Evolutionary conservation across 2,113 vertebrate species (phyloP).

Genomic region (Carlito syrichta): DNA sequence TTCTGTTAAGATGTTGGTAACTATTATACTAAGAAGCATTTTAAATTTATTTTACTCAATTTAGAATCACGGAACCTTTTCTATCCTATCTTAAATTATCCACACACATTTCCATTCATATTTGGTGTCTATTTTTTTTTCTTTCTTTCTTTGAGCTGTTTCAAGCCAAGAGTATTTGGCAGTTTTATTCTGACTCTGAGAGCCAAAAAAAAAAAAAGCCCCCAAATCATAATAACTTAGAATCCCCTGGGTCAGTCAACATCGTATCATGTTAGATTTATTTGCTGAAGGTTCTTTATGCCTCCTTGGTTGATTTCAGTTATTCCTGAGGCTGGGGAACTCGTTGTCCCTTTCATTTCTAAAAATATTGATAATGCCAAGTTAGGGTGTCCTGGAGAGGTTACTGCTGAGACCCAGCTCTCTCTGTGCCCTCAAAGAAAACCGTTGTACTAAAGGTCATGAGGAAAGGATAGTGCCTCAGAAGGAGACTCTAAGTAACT

Average conservation of each 20-base stretch:
- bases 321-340: slow-evolving; percentile 63
- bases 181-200: slow-evolving; percentile 56
- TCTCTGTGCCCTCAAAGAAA: not conserved
- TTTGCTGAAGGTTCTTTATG: slow-evolving; percentile 47
- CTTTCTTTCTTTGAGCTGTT: slow-evolving; percentile 52
- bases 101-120: slow-evolving; percentile 63
- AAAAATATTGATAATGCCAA: slow-evolving; percentile 59
- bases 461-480: not conserved
- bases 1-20: not conserved
- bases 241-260: slow-evolving; percentile 69
- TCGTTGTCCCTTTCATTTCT: slow-evolving; percentile 62
- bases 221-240: slow-evolving; percentile 50
- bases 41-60: slow-evolving; percentile 50
- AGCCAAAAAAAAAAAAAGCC: slow-evolving; percentile 59
- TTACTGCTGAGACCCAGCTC: slow-evolving; percentile 20
- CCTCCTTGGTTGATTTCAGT: slow-evolving; percentile 62
- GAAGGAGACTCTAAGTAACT: not conserved
- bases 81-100: slow-evolving; percentile 57
- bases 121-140: not conserved
- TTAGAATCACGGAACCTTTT: slow-evolving; percentile 58
- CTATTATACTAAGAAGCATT: slow-evolving; percentile 29
- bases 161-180: slow-evolving; percentile 66
- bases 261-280: slow-evolving; percentile 68
- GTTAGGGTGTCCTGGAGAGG: slow-evolving; percentile 35
- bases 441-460: not conserved